Evolutionary conservation across 1,140 invertebrate genomes (phyloP).

Genomic region (Eumeta japonica): DNA sequence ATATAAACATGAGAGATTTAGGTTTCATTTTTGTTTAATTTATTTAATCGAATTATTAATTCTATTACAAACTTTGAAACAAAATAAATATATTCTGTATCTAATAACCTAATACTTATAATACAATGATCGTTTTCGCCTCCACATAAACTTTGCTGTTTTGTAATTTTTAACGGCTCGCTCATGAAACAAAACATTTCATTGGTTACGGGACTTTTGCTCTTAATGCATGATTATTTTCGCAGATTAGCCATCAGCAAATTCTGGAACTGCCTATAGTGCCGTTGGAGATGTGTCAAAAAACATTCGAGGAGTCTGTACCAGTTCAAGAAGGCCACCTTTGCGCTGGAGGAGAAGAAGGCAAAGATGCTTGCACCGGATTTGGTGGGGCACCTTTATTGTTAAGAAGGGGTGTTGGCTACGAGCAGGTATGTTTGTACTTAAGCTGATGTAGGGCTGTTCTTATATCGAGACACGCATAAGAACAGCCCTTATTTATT

Average conservation of each 20-base stretch:
- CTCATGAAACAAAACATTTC: background rate
- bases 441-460: too few species aligned
- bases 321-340: conserved; percentile 63
- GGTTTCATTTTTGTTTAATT: too few species aligned
- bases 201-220: background rate
- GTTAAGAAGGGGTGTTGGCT: conserved; percentile 57
- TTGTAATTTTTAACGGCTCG: background rate
- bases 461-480: too few species aligned
- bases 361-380: conserved; percentile 67
- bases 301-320: conserved; percentile 57
- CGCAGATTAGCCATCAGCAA: conserved; percentile 47
- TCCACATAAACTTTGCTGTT: background rate
- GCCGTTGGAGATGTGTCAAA: conserved; percentile 51
- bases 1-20: too few species aligned
- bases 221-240: background rate
- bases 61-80: too few species aligned
- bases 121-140: background rate
- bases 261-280: conserved; percentile 58
- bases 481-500: too few species aligned
- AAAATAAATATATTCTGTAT: too few species aligned
- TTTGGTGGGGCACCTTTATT: conserved; percentile 69
- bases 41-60: too few species aligned
- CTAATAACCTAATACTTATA: too few species aligned
- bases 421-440: conserved; percentile 60
- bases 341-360: conserved; percentile 67